phyloP scores from a whole-genome alignment of 1,140 invertebrate species.

The Phenacoccus solenopsis region DNA sequence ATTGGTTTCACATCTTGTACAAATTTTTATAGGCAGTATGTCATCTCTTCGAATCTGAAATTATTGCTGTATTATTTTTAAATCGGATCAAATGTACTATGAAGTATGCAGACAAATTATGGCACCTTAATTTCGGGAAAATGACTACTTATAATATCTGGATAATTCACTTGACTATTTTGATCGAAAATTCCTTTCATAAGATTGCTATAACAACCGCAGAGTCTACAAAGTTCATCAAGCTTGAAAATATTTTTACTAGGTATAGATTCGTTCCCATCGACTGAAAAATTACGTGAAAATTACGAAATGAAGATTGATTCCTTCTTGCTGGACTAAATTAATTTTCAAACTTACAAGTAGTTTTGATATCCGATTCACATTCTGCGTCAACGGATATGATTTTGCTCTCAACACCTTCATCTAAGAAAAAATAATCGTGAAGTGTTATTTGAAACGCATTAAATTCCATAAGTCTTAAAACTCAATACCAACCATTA shows the following conservation, averaged over 20 bases:
- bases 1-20: background rate
- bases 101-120: background rate
- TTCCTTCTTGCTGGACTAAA: background rate
- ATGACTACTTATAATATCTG: background rate
- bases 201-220: background rate
- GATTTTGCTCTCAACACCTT: background rate
- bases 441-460: background rate
- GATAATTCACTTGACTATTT: background rate
- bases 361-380: background rate
- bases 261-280: background rate
- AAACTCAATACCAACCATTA: background rate
- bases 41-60: background rate
- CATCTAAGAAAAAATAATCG: background rate
- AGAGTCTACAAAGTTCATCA: background rate
- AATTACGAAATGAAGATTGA: background rate
- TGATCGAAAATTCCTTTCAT: background rate
- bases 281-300: background rate
- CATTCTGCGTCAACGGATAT: background rate
- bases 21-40: background rate
- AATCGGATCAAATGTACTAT: background rate
- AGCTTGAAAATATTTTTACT: constrained; percentile 1
- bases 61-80: background rate
- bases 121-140: background rate
- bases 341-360: background rate
- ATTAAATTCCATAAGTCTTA: background rate